These are phyloP conservation scores for Eledona agricola DNA, from an alignment of 2,888 invertebrate species.

Conservation along the genomic window DNA sequence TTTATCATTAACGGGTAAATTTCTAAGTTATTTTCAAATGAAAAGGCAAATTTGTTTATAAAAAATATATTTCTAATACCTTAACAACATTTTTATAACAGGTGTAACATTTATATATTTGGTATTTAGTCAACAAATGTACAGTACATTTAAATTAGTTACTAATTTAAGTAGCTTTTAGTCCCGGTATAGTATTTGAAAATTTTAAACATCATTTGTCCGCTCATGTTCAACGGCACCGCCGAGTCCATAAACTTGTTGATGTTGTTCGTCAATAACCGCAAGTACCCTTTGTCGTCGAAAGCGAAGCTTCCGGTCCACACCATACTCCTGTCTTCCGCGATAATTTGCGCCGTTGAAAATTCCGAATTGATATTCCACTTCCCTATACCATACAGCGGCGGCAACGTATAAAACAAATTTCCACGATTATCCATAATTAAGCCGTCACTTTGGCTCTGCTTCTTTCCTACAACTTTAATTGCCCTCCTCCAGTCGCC, in stretches of 20 bases:
- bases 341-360: conserved; percentile 60
- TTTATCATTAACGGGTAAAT: no score
- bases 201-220: conserved; percentile 1
- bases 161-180: conserved; percentile 6
- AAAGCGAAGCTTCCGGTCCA: conserved; percentile 77
- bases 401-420: conserved; percentile 73
- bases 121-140: background rate
- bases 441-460: conserved; percentile 73
- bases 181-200: conserved; percentile 2
- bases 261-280: conserved; percentile 65
- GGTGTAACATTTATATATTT: no score
- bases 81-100: no score
- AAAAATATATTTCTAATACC: no score
- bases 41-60: no score
- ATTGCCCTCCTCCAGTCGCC: conserved; percentile 50
- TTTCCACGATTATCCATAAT: conserved; percentile 73
- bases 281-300: conserved; percentile 71
- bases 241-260: background rate
- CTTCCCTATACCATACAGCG: conserved; percentile 74
- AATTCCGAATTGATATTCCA: conserved; percentile 71
- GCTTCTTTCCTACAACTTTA: conserved; percentile 62
- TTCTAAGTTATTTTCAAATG: no score
- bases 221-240: background rate
- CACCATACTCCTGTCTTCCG: conserved; percentile 71
- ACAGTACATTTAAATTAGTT: background rate